A percentile compares a stretch with the other conserved stretches of the same genome.
These are phyloP conservation scores for Notothenia rossii DNA, from an alignment of 2,113 vertebrate genomes.

Conservation along the genomic window DNA sequence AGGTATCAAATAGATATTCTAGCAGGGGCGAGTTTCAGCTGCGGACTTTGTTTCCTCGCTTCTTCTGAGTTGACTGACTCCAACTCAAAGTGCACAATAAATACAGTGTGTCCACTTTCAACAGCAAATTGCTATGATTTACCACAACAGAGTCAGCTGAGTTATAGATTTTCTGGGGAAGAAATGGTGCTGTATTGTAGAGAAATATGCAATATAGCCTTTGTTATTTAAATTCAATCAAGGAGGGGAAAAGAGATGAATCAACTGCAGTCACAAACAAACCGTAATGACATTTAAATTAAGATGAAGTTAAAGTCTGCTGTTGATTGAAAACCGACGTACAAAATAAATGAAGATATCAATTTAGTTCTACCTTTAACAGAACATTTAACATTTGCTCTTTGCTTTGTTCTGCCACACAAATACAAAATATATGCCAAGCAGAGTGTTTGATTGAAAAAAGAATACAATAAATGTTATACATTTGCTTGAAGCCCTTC, in stretches of 20 bases:
- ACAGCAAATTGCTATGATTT: constrained; percentile 41
- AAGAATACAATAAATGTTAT: too few relatives aligned
- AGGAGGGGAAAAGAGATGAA: constrained; percentile 9
- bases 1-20: constrained; percentile 72
- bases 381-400: background rate
- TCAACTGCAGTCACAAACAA: constrained; percentile 31
- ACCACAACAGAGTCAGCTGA: constrained; percentile 10
- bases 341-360: background rate
- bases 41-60: constrained; percentile 42
- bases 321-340: background rate
- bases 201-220: background rate
- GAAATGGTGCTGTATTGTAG: constrained; percentile 4
- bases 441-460: too few relatives aligned
- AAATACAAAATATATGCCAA: background rate
- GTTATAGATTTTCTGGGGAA: background rate
- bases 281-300: constrained; percentile 30
- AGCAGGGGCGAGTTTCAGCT: constrained; percentile 48
- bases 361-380: background rate
- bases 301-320: background rate
- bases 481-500: background rate
- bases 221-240: constrained; percentile 26
- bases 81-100: constrained; percentile 16
- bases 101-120: constrained; percentile 31
- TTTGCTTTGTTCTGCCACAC: background rate
- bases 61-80: constrained; percentile 40